phyloP scores from a whole-genome alignment of 1,140 invertebrate species.

The Trinorchestia longiramus region DNA sequence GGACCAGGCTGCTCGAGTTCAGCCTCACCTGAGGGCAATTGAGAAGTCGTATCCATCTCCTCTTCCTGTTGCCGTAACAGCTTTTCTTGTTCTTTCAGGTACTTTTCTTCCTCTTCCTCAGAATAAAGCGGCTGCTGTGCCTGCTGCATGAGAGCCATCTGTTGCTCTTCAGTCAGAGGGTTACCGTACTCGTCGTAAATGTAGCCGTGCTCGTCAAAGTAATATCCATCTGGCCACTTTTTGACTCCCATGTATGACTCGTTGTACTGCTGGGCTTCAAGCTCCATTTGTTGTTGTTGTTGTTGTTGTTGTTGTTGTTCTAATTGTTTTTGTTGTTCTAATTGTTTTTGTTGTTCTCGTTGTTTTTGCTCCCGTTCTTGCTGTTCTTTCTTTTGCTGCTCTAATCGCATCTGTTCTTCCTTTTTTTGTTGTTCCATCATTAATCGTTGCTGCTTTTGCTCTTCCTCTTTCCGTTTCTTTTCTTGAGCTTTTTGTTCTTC shows the following conservation, averaged over 20 bases:
- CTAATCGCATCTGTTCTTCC: not conserved
- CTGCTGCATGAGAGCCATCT: not conserved
- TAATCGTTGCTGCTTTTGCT: slow-evolving; percentile 28
- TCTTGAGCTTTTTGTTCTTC: slow-evolving; percentile 40
- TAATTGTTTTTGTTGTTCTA: not conserved
- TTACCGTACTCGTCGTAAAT: slow-evolving; percentile 46
- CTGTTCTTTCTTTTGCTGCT: slow-evolving; percentile 43
- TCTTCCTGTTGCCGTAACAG: not conserved
- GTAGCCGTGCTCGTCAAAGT: slow-evolving; percentile 35
- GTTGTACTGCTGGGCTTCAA: slow-evolving; percentile 21
- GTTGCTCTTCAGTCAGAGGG: slow-evolving; percentile 33
- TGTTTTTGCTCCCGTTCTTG: not conserved
- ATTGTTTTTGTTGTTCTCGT: slow-evolving; percentile 12
- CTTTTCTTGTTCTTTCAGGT: slow-evolving; percentile 26
- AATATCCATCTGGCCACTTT: slow-evolving; percentile 37
- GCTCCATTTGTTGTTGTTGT: slow-evolving; percentile 32
- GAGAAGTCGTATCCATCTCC: not conserved
- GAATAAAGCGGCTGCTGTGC: not conserved
- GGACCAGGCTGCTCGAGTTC: slow-evolving; percentile 53
- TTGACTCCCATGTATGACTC: not conserved
- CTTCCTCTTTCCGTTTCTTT: slow-evolving; percentile 20
- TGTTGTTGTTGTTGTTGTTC: slow-evolving; percentile 46
- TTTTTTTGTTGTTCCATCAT: slow-evolving; percentile 37
- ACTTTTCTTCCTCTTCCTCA: slow-evolving; percentile 7
- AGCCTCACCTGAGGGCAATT: not conserved